phyloP scores from a whole-genome alignment of 2,797 vertebrate species.

The Lepilemur septentrionalis region DNA sequence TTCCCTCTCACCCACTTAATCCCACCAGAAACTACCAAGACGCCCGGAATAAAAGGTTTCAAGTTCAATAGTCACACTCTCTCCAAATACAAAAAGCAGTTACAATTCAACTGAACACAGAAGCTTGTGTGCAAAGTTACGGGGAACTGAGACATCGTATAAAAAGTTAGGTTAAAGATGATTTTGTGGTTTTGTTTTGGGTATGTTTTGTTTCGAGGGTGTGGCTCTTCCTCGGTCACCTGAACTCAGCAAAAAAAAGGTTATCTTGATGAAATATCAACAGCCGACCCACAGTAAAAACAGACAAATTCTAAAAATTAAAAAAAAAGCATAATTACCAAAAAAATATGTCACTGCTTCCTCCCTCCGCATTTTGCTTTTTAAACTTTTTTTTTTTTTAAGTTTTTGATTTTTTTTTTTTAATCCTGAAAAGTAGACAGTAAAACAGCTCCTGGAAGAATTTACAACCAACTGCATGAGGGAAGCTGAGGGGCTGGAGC shows the following conservation, averaged over 20 bases:
- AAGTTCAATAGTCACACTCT: constrained; percentile 86
- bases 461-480: constrained; percentile 77
- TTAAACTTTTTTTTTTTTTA: constrained; percentile 60
- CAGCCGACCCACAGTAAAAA: constrained; percentile 82
- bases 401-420: constrained; percentile 70
- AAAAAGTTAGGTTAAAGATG: constrained; percentile 82
- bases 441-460: constrained; percentile 80
- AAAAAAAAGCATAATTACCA: constrained; percentile 79
- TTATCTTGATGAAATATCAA: constrained; percentile 79
- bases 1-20: constrained; percentile 28
- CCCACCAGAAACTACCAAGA: constrained; percentile 77
- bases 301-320: constrained; percentile 80
- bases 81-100: constrained; percentile 85
- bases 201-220: constrained; percentile 54
- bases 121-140: constrained; percentile 86
- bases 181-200: constrained; percentile 46
- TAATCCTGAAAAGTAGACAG: constrained; percentile 80
- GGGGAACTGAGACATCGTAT: constrained; percentile 85
- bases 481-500: constrained; percentile 59
- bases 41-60: constrained; percentile 74
- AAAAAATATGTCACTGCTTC: constrained; percentile 73
- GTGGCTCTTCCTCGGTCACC: constrained; percentile 72
- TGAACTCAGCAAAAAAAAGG: constrained; percentile 76
- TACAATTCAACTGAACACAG: constrained; percentile 86
- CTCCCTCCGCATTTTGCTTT: constrained; percentile 70